Evolutionary conservation across 2,888 invertebrate genomes (phyloP).

Genomic region (Liodrosophila aerea): DNA sequence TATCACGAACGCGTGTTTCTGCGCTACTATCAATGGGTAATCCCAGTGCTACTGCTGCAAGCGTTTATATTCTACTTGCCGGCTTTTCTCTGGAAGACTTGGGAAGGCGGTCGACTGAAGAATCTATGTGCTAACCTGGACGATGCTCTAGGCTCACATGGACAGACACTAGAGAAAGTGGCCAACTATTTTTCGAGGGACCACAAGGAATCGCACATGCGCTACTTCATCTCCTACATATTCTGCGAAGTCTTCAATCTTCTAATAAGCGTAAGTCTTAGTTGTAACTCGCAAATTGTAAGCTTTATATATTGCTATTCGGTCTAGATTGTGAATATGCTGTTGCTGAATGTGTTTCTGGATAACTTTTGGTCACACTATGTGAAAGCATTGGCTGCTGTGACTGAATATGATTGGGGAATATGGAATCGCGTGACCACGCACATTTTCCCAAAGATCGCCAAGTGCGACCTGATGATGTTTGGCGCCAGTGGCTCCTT

Average conservation of each 20-base stretch:
- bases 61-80: conserved; percentile 79
- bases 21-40: conserved; percentile 82
- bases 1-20: conserved; percentile 68
- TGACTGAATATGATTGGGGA: conserved; percentile 76
- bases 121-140: conserved; percentile 79
- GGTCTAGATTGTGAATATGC: conserved; percentile 74
- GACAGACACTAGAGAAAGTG: conserved; percentile 60
- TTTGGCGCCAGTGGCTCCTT: conserved; percentile 92
- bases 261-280: conserved; percentile 86
- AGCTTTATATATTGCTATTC: not conserved
- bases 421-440: conserved; percentile 79
- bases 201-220: conserved; percentile 76
- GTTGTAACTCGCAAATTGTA: too few relatives aligned
- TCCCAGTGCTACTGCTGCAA: conserved; percentile 77
- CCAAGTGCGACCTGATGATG: conserved; percentile 94
- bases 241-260: conserved; percentile 90
- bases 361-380: conserved; percentile 80
- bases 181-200: conserved; percentile 75
- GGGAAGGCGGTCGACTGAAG: conserved; percentile 83
- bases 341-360: conserved; percentile 77
- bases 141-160: conserved; percentile 62
- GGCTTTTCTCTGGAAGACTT: conserved; percentile 80
- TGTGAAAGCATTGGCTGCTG: conserved; percentile 68
- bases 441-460: conserved; percentile 85
- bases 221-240: conserved; percentile 86